A percentile compares a stretch with the other conserved stretches of the same genome.
These are phyloP conservation scores for Nilaparvata lugens DNA, from an alignment of 1,140 invertebrate genomes.

Conservation along the genomic window DNA sequence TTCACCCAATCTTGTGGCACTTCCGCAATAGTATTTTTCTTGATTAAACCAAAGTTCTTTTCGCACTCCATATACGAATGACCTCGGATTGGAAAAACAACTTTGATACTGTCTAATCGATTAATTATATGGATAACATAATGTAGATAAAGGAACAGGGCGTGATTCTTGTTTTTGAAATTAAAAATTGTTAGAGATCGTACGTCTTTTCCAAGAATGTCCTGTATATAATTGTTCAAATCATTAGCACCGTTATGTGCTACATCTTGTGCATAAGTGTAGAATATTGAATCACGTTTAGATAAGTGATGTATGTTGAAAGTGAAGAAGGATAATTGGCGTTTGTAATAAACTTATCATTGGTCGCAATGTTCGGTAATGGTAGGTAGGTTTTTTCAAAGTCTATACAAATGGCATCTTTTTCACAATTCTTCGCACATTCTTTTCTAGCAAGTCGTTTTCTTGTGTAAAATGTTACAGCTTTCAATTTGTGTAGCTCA, in stretches of 20 bases:
- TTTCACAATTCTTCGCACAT: neutral
- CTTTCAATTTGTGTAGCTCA: constrained; percentile 1
- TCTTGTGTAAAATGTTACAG: neutral
- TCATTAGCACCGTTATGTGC: constrained; percentile 6
- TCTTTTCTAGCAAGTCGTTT: neutral
- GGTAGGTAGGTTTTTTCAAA: neutral
- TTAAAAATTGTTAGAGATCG: neutral
- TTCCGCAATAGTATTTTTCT: constrained; percentile 5
- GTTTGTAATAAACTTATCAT: constrained; percentile 8
- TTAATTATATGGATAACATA: constrained; percentile 20
- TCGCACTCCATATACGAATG: constrained; percentile 16
- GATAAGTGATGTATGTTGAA: constrained; percentile 3
- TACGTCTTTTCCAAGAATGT: neutral
- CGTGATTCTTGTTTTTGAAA: constrained; percentile 8
- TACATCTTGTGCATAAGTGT: constrained; percentile 7
- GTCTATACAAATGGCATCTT: neutral
- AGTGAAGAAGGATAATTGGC: neutral
- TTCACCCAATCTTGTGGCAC: constrained; percentile 4
- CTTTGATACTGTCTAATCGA: constrained; percentile 7
- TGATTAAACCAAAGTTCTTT: constrained; percentile 11
- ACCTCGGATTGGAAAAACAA: constrained; percentile 11
- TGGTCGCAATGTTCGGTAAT: neutral
- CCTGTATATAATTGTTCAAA: neutral
- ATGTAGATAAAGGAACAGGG: constrained; percentile 14
- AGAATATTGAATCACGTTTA: constrained; percentile 6